These are phyloP conservation scores for Erpetoichthys calabaricus DNA, from an alignment of 2,797 vertebrate species.

Conservation along the genomic window DNA sequence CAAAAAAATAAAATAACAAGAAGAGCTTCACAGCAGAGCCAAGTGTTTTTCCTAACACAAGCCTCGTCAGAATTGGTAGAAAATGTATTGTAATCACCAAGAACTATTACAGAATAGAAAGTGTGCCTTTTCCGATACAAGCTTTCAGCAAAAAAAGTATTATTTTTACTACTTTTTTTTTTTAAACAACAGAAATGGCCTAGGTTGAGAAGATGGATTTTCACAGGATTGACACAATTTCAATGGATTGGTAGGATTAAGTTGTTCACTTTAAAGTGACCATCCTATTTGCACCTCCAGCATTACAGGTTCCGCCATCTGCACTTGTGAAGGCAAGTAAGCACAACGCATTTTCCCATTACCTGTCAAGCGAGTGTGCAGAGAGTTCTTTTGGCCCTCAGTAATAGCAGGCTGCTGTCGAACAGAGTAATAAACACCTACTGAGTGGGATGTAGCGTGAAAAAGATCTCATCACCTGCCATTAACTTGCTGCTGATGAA, in stretches of 20 bases:
- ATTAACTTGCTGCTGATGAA: constrained; percentile 60
- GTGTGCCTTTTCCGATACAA: no score
- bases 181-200: background rate
- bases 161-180: background rate
- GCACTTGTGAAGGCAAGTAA: constrained; percentile 57
- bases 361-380: constrained; percentile 56
- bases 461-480: constrained; percentile 74
- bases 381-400: constrained; percentile 50
- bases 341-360: constrained; percentile 57
- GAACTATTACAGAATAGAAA: no score
- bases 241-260: constrained; percentile 60
- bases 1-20: no score
- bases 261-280: constrained; percentile 55
- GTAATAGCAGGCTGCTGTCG: constrained; percentile 65
- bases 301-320: constrained; percentile 50
- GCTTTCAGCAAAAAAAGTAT: no score
- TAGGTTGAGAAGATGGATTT: constrained; percentile 47
- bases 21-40: no score
- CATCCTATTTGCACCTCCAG: constrained; percentile 38
- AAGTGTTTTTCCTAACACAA: no score
- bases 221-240: constrained; percentile 48
- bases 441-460: constrained; percentile 62
- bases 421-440: constrained; percentile 71
- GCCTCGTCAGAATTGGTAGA: no score
- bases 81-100: no score